phyloP scores from a whole-genome alignment of 1,140 invertebrate genomes.

The Dysdera silvatica region DNA sequence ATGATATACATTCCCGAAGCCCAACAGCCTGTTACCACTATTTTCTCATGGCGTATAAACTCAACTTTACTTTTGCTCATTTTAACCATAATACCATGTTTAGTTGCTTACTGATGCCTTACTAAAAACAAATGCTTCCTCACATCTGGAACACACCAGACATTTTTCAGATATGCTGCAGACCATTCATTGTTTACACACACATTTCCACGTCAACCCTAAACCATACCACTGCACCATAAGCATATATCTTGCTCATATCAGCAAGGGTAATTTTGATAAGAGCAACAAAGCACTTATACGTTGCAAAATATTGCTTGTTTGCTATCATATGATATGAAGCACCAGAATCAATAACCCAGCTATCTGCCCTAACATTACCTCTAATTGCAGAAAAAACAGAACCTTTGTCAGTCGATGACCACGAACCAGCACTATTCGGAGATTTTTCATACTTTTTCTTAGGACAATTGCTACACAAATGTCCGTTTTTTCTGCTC shows the following conservation, averaged over 20 bases:
- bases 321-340: background rate
- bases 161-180: background rate
- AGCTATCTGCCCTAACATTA: too few relatives aligned
- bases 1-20: background rate
- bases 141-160: slow-evolving; percentile 3
- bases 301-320: background rate
- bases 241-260: background rate
- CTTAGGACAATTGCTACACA: background rate
- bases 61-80: background rate
- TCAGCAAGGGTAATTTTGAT: background rate
- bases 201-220: background rate
- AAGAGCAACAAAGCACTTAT: background rate
- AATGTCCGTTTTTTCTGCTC: background rate
- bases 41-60: background rate
- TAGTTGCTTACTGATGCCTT: background rate
- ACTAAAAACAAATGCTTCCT: background rate
- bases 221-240: background rate
- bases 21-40: background rate
- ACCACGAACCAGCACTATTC: background rate
- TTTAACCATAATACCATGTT: background rate
- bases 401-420: background rate
- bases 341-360: background rate
- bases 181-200: too few relatives aligned
- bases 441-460: background rate
- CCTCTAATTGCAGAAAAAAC: too few relatives aligned